Evolutionary conservation across 92 coral and sea anemone genomes (phyloP).

Genomic region (Paragorgia papillata): DNA sequence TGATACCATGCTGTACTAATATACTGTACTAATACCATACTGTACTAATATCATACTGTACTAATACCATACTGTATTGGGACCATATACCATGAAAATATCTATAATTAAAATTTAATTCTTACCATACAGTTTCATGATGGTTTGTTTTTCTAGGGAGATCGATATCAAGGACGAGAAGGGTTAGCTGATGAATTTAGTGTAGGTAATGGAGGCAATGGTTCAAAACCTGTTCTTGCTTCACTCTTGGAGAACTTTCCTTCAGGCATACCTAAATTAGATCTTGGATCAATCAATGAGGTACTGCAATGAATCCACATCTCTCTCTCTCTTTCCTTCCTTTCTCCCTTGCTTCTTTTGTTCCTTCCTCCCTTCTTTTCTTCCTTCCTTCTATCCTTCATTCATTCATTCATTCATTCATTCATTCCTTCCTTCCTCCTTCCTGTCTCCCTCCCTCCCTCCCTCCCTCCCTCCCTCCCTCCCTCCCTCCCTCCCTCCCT

Average conservation of each 20-base stretch:
- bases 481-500: no score
- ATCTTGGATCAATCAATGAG: slow-evolving; percentile 35
- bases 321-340: neutral
- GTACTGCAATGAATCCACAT: slow-evolving; percentile 20
- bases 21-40: no score
- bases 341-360: neutral
- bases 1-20: no score
- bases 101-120: no score
- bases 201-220: slow-evolving; percentile 58
- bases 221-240: slow-evolving; percentile 74
- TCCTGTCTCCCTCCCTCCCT: no score
- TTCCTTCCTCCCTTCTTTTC: neutral
- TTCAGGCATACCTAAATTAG: slow-evolving; percentile 41
- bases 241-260: slow-evolving; percentile 44
- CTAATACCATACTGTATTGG: no score
- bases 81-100: no score
- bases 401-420: neutral
- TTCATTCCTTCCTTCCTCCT: no score
- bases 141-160: slow-evolving; percentile 86
- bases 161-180: slow-evolving; percentile 87
- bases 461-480: no score
- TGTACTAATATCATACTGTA: no score
- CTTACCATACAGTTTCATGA: no score
- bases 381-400: neutral
- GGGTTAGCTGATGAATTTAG: slow-evolving; percentile 73